phyloP scores from a whole-genome alignment of 2,797 vertebrate genomes.

The Pogoniulus pusillus region DNA sequence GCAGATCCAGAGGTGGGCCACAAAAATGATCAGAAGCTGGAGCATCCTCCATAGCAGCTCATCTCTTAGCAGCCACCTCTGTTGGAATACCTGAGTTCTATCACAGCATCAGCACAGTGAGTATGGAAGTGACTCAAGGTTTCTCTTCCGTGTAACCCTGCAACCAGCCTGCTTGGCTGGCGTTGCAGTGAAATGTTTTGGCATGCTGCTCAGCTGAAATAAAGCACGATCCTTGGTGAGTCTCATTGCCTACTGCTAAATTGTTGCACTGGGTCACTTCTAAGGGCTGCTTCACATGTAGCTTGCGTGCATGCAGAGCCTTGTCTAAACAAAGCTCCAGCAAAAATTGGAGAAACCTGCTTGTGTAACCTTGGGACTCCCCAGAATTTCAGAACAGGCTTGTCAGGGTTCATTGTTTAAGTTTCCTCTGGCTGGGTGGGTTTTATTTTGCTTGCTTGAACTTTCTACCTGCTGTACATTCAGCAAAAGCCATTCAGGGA shows the following conservation, averaged over 20 bases:
- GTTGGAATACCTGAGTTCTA: not conserved
- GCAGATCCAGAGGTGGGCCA: too few relatives aligned
- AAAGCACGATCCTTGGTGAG: not conserved
- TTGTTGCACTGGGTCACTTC: not conserved
- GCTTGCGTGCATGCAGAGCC: not conserved
- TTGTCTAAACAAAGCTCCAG: not conserved
- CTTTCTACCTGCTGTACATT: not conserved
- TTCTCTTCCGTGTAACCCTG: not conserved
- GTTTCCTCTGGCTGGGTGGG: not conserved
- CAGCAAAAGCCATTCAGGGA: not conserved
- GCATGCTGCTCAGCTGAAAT: slow-evolving; percentile 14
- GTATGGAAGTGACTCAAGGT: too few relatives aligned
- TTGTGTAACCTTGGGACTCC: not conserved
- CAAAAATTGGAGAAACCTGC: not conserved
- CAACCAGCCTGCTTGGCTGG: not conserved
- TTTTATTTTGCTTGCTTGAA: not conserved
- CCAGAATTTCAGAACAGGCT: not conserved
- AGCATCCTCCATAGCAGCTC: not conserved
- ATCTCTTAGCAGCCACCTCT: not conserved
- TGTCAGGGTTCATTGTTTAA: not conserved
- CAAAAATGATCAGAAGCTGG: too few relatives aligned
- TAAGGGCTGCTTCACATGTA: not conserved
- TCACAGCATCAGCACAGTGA: not conserved
- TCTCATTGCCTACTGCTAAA: not conserved
- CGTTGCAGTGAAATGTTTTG: not conserved